Evolutionary conservation across 1,140 invertebrate genomes (phyloP).

Genomic region (Macrobrachium rosenbergii): DNA sequence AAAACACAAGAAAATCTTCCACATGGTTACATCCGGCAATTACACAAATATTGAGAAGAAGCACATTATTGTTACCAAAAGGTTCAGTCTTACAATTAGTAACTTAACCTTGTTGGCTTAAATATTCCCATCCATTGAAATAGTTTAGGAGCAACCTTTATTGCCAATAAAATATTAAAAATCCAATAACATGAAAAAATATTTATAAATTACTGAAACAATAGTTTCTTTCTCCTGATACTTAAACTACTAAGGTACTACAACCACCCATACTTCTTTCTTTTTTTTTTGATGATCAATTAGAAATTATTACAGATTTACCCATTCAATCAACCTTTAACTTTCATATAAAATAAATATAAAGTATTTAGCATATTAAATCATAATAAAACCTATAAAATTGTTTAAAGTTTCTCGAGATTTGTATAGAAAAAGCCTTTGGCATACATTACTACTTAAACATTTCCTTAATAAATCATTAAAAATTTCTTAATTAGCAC

Average conservation of each 20-base stretch:
- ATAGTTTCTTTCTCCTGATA: slow-evolving; percentile 57
- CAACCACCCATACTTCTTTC: slow-evolving; percentile 47
- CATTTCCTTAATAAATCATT: slow-evolving; percentile 45
- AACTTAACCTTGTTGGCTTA: too few species aligned
- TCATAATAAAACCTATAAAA: slow-evolving; percentile 14
- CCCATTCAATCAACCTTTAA: slow-evolving; percentile 23
- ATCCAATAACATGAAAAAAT: slow-evolving; percentile 36
- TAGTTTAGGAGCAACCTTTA: slow-evolving; percentile 19
- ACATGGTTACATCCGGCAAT: too few species aligned
- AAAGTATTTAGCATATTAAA: slow-evolving; percentile 40
- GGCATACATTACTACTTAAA: slow-evolving; percentile 54
- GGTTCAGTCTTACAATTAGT: too few species aligned
- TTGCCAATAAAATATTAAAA: slow-evolving; percentile 48
- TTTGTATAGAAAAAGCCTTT: slow-evolving; percentile 39
- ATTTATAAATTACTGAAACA: slow-evolving; percentile 24
- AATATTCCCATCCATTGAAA: too few species aligned
- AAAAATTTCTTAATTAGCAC: slow-evolving; percentile 53
- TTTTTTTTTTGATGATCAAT: slow-evolving; percentile 39
- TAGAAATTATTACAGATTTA: slow-evolving; percentile 38
- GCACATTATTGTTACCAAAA: background rate
- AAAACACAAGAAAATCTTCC: too few species aligned
- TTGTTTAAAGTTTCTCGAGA: too few species aligned
- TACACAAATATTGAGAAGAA: background rate
- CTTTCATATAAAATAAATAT: slow-evolving; percentile 60
- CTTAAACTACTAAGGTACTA: slow-evolving; percentile 59